These are phyloP conservation scores for Anodontia alba DNA, from an alignment of 2,888 invertebrate genomes.

Conservation along the genomic window DNA sequence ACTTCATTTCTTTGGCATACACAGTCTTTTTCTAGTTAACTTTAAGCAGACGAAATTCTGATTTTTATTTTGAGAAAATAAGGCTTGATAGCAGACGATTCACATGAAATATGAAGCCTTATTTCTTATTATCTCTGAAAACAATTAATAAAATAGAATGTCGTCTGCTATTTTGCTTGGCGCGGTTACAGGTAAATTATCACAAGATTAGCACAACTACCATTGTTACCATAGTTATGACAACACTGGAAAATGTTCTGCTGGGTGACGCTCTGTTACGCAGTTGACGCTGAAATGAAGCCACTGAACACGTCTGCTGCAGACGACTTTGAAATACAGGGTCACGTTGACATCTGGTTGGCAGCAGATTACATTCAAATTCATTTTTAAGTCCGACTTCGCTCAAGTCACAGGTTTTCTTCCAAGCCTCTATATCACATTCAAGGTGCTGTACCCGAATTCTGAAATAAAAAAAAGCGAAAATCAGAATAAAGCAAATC, in stretches of 20 bases:
- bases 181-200: background rate
- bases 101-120: no score
- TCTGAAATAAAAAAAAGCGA: constrained; percentile 30
- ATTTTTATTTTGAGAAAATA: no score
- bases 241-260: constrained; percentile 23
- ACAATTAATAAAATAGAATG: no score
- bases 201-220: background rate
- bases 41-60: no score
- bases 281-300: constrained; percentile 47
- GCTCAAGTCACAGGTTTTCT: constrained; percentile 27
- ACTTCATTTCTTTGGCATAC: no score
- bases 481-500: no score
- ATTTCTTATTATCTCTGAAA: no score
- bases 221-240: constrained; percentile 22
- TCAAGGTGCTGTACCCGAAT: constrained; percentile 49
- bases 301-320: constrained; percentile 49
- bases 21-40: no score
- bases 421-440: constrained; percentile 49
- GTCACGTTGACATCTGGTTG: constrained; percentile 48
- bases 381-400: constrained; percentile 54
- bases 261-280: constrained; percentile 34
- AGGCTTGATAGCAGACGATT: no score
- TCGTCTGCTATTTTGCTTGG: no score
- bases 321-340: constrained; percentile 31
- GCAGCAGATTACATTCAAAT: constrained; percentile 59